phyloP scores from a whole-genome alignment of 2,113 vertebrate species.

The Collichthys lucidus region DNA sequence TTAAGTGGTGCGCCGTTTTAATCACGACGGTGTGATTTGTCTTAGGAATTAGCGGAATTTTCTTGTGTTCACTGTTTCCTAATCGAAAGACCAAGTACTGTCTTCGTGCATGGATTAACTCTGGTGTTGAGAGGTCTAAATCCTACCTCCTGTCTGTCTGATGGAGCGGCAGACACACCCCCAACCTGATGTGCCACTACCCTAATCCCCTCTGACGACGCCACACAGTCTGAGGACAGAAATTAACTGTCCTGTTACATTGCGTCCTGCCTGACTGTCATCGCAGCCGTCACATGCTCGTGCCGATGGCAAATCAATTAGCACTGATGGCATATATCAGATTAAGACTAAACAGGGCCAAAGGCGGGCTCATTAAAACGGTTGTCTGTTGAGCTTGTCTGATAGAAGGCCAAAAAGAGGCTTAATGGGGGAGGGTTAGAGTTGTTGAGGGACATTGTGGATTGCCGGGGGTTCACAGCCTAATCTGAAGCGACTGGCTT shows the following conservation, averaged over 20 bases:
- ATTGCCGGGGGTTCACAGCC: constrained; percentile 39
- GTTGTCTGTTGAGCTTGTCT: constrained; percentile 37
- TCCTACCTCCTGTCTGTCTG: constrained; percentile 59
- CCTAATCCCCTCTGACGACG: constrained; percentile 71
- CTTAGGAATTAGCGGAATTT: not conserved
- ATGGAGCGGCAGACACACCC: constrained; percentile 54
- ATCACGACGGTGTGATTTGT: constrained; percentile 50
- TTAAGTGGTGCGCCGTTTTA: constrained; percentile 43
- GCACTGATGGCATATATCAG: constrained; percentile 50
- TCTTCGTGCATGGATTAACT: constrained; percentile 64
- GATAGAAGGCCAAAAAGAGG: constrained; percentile 25
- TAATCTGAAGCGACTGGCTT: constrained; percentile 53
- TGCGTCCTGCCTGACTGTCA: constrained; percentile 46
- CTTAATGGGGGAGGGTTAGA: constrained; percentile 41
- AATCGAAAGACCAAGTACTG: constrained; percentile 57
- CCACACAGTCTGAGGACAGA: constrained; percentile 53
- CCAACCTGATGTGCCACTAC: constrained; percentile 54
- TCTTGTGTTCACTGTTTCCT: constrained; percentile 7
- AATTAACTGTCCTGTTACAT: constrained; percentile 41
- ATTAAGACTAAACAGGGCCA: constrained; percentile 61
- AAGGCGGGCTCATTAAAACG: constrained; percentile 61
- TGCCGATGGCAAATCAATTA: constrained; percentile 67
- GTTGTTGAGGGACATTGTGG: constrained; percentile 29
- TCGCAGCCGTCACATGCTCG: constrained; percentile 9
- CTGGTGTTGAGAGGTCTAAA: constrained; percentile 63